Conservation (phyloP, 2,797 vertebrate species). For the Anguilla pacifica region DNA sequence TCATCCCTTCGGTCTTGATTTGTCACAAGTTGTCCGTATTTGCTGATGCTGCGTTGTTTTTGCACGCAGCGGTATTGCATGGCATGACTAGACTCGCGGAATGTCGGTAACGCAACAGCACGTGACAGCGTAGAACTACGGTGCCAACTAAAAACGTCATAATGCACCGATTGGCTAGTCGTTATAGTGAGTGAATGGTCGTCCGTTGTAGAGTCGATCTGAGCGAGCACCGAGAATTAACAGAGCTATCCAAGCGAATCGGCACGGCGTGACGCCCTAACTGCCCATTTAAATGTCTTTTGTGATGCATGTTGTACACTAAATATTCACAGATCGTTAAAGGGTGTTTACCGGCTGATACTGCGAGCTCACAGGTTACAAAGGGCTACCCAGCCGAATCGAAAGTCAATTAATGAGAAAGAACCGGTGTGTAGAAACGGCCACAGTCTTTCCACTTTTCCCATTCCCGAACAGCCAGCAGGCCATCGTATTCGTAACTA, state of each 20-base stretch:
- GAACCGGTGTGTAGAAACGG: not conserved
- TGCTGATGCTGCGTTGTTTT: constrained; percentile 16
- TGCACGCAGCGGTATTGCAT: constrained; percentile 4
- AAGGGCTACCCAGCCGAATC: not conserved
- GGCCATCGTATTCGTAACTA: not conserved
- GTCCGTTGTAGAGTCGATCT: not conserved
- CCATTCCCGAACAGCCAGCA: not conserved
- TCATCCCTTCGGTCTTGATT: not conserved
- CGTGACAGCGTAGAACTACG: not conserved
- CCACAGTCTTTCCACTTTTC: not conserved
- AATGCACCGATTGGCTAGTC: not conserved
- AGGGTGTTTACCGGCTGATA: not conserved
- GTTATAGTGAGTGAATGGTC: not conserved
- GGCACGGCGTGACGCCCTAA: not conserved
- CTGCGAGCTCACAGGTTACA: not conserved
- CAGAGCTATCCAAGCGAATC: not conserved
- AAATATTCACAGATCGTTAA: not conserved
- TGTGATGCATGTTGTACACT: not conserved
- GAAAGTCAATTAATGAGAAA: not conserved
- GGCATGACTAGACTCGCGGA: not conserved
- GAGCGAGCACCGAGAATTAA: not conserved
- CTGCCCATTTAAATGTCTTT: not conserved
- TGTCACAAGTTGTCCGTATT: not conserved
- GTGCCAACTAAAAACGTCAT: not conserved
- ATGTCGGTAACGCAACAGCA: not conserved